A percentile compares a stretch with the other conserved stretches of the same genome.
phyloP scores from a whole-genome alignment of 2,113 vertebrate species.

The Triplophysa dalaica region DNA sequence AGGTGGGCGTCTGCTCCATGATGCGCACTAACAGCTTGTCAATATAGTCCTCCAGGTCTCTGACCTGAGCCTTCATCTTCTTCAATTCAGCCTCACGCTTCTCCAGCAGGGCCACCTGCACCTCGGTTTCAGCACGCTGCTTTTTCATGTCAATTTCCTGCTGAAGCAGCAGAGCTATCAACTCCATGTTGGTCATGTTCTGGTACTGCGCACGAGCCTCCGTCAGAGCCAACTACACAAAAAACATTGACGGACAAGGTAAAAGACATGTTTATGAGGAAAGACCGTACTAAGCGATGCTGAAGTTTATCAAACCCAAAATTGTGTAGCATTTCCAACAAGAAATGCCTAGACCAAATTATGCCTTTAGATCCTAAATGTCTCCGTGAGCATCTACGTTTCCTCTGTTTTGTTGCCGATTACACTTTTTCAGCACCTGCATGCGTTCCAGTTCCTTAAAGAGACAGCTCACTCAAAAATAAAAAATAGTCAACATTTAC shows the following conservation, averaged over 20 bases:
- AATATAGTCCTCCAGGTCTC: slow-evolving; percentile 94
- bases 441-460: background rate
- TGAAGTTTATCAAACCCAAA: background rate
- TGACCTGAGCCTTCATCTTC: slow-evolving; percentile 85
- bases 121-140: slow-evolving; percentile 72
- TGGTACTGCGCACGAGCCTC: slow-evolving; percentile 83
- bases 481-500: background rate
- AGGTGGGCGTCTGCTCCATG: slow-evolving; percentile 92
- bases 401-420: background rate
- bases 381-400: background rate
- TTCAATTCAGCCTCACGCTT: slow-evolving; percentile 81
- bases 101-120: slow-evolving; percentile 68
- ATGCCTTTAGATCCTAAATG: background rate
- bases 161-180: slow-evolving; percentile 90
- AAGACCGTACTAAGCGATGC: background rate
- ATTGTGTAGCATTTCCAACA: too few relatives aligned
- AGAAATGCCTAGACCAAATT: too few relatives aligned
- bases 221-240: slow-evolving; percentile 55
- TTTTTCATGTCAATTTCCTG: slow-evolving; percentile 83
- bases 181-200: slow-evolving; percentile 92
- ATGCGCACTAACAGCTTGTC: slow-evolving; percentile 93
- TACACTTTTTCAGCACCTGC: background rate
- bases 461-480: background rate
- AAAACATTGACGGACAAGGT: background rate
- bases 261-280: background rate